Percentiles rank a stretch among this genome's conserved stretches.
These are phyloP conservation scores for Drosophila histrio DNA, from an alignment of 2,888 invertebrate species.

Conservation along the genomic window DNA sequence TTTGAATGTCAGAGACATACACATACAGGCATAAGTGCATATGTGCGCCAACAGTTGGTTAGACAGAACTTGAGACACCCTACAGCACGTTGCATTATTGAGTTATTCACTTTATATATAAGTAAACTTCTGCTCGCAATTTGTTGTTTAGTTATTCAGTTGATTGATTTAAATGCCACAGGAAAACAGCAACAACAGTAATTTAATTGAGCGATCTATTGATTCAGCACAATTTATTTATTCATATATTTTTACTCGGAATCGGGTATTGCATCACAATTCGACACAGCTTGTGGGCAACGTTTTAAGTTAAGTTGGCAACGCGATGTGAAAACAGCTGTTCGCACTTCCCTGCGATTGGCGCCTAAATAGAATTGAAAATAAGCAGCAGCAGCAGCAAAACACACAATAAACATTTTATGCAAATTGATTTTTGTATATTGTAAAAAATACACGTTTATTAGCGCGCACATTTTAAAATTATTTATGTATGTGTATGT, in stretches of 20 bases:
- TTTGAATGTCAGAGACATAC: constrained; percentile 35
- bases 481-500: constrained; percentile 46
- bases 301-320: constrained; percentile 49
- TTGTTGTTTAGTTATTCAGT: constrained; percentile 9
- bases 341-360: constrained; percentile 31
- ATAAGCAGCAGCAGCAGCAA: background rate
- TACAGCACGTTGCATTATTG: constrained; percentile 15
- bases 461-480: constrained; percentile 67
- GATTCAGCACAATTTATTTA: constrained; percentile 7
- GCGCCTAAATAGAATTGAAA: constrained; percentile 1
- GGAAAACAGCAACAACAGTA: constrained; percentile 4
- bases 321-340: constrained; percentile 55
- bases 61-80: constrained; percentile 17
- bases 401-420: background rate
- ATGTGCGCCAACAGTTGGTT: constrained; percentile 17
- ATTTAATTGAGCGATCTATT: constrained; percentile 24
- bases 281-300: constrained; percentile 13
- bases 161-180: constrained; percentile 14
- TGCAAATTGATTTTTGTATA: constrained; percentile 36
- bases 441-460: constrained; percentile 74
- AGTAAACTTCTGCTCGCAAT: background rate
- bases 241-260: constrained; percentile 11
- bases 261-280: constrained; percentile 52
- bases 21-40: background rate
- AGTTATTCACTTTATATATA: background rate